Percentiles rank a stretch among this genome's conserved stretches.
phyloP scores from a whole-genome alignment of 2,797 vertebrate species.

The Hirundo rustica region DNA sequence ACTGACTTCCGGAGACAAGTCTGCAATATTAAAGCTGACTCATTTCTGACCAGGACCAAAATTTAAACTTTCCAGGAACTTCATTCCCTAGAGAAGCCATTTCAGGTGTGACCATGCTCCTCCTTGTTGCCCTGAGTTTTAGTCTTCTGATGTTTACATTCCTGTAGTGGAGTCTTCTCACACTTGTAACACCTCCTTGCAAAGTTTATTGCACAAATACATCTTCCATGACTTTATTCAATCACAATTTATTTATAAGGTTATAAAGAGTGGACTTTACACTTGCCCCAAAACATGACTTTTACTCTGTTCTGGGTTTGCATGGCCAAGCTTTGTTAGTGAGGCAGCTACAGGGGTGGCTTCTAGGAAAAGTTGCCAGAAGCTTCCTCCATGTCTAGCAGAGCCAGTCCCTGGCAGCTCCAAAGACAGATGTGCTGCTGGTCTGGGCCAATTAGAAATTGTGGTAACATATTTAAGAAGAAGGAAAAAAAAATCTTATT shows the following conservation, averaged over 20 bases:
- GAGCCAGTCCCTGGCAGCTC: neutral
- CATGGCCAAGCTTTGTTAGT: neutral
- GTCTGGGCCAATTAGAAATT: neutral
- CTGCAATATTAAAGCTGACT: neutral
- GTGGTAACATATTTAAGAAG: neutral
- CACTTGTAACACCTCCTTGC: neutral
- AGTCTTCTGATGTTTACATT: too few relatives aligned
- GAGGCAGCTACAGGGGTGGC: neutral
- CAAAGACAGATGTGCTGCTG: accelerated
- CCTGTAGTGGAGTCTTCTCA: too few relatives aligned
- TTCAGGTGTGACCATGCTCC: neutral
- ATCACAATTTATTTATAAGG: neutral
- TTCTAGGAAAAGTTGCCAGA: neutral
- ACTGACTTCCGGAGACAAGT: neutral
- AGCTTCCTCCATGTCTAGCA: too few relatives aligned
- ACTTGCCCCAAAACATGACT: accelerated
- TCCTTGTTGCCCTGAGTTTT: neutral
- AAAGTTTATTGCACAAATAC: neutral
- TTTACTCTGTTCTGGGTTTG: neutral
- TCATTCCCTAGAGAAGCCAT: neutral
- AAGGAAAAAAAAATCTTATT: neutral
- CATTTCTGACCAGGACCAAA: neutral
- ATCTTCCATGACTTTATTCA: neutral
- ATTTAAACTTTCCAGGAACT: neutral
- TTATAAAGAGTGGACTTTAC: neutral